These are phyloP conservation scores for Alitta virens DNA, from an alignment of 2,888 invertebrate species.

Conservation along the genomic window DNA sequence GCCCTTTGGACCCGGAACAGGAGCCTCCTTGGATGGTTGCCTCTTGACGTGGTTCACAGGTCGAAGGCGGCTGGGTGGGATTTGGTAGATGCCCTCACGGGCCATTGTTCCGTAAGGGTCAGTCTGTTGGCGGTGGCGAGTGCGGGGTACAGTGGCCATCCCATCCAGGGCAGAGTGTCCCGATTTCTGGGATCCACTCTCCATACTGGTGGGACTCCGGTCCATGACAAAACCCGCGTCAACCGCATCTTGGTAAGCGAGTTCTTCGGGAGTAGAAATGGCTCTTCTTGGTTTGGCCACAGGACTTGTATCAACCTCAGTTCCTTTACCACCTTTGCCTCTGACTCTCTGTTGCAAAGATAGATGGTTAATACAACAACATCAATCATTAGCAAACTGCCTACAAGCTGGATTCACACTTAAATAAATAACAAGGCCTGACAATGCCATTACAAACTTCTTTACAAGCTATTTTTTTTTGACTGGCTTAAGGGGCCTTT, in stretches of 20 bases:
- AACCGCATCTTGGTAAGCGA: conserved; percentile 22
- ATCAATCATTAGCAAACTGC: too few relatives aligned
- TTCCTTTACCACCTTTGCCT: conserved; percentile 80
- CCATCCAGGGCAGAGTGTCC: conserved; percentile 14
- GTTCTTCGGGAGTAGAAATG: conserved; percentile 40
- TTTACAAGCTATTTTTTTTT: too few relatives aligned
- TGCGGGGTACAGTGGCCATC: conserved; percentile 37
- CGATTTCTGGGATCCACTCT: conserved; percentile 7
- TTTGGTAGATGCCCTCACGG: conserved; percentile 6
- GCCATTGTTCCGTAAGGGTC: neutral
- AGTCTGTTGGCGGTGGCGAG: conserved; percentile 31
- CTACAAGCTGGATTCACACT: too few relatives aligned
- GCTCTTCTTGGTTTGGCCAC: conserved; percentile 33
- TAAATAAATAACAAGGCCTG: too few relatives aligned
- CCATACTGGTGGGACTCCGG: conserved; percentile 10
- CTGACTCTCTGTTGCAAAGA: conserved; percentile 43
- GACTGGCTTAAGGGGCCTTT: too few relatives aligned
- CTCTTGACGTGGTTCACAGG: neutral
- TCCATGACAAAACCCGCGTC: conserved; percentile 16
- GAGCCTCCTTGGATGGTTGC: neutral
- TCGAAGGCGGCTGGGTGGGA: neutral
- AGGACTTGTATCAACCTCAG: conserved; percentile 84
- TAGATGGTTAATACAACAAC: too few relatives aligned
- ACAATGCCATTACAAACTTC: too few relatives aligned
- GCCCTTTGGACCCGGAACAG: neutral